phyloP scores from a whole-genome alignment of 2,888 invertebrate species.

The Thereva unica region DNA sequence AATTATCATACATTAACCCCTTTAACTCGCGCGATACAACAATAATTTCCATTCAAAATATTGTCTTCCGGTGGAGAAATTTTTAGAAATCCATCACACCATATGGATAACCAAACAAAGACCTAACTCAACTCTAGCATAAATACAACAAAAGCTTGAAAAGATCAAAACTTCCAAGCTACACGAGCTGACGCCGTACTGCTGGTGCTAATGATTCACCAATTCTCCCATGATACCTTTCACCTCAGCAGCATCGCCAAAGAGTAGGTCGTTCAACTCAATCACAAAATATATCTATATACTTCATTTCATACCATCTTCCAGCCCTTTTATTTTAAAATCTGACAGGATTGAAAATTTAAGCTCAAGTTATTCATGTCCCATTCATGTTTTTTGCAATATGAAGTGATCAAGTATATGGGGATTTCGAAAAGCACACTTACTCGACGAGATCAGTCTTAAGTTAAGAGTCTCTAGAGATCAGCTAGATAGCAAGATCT shows the following conservation, averaged over 20 bases:
- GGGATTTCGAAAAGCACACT: not conserved
- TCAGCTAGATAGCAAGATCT: no score
- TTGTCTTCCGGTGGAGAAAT: no score
- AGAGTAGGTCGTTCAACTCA: constrained; percentile 14
- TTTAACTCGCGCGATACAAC: no score
- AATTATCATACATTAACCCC: no score
- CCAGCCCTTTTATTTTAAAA: not conserved
- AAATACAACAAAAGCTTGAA: not conserved
- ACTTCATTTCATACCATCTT: constrained; percentile 13
- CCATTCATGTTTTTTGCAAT: constrained; percentile 16
- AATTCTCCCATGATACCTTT: constrained; percentile 15
- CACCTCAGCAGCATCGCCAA: constrained; percentile 14
- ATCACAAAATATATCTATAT: constrained; percentile 9
- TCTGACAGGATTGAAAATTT: constrained; percentile 2
- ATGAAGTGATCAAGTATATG: not conserved
- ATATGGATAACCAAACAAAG: no score
- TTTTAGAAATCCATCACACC: no score
- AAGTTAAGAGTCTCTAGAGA: no score
- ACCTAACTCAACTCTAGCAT: no score
- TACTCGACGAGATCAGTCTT: no score
- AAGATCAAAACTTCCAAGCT: constrained; percentile 7
- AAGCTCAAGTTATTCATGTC: constrained; percentile 7
- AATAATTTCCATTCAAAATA: no score
- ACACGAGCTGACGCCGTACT: not conserved
- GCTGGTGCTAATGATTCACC: constrained; percentile 2